These are phyloP conservation scores for Diaphora mendica DNA, from an alignment of 2,888 invertebrate genomes.

Conservation along the genomic window DNA sequence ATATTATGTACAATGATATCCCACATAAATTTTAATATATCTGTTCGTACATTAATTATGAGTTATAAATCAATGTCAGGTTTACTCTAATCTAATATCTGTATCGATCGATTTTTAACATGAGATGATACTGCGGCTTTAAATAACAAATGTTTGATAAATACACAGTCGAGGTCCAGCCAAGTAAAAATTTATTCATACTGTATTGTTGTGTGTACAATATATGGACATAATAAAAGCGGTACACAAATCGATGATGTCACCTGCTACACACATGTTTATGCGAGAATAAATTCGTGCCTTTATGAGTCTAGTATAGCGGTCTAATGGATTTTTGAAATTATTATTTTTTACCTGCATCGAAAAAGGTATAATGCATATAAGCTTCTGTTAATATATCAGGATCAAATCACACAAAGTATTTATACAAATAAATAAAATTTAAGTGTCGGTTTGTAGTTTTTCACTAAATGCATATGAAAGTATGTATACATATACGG, in stretches of 20 bases:
- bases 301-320: conserved; percentile 34
- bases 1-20: too few relatives aligned
- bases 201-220: conserved; percentile 29
- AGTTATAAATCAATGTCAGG: not conserved
- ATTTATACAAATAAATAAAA: too few relatives aligned
- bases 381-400: too few relatives aligned
- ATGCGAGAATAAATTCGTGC: conserved; percentile 36
- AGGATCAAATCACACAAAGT: too few relatives aligned
- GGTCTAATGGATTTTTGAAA: conserved; percentile 21
- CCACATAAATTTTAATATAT: too few relatives aligned
- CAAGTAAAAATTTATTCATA: conserved; percentile 38
- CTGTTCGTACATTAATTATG: too few relatives aligned
- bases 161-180: conserved; percentile 22
- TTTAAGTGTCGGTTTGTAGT: too few relatives aligned
- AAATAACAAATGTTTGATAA: conserved; percentile 37
- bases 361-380: not conserved
- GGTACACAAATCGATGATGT: conserved; percentile 52
- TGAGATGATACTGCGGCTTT: conserved; percentile 29
- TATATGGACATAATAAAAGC: conserved; percentile 32
- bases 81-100: not conserved
- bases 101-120: conserved; percentile 21
- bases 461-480: too few relatives aligned
- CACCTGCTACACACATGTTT: conserved; percentile 47
- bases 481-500: too few relatives aligned
- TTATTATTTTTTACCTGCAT: conserved; percentile 15